Evolutionary conservation across 2,113 vertebrate genomes (phyloP).

Genomic region (Jacana jacana): DNA sequence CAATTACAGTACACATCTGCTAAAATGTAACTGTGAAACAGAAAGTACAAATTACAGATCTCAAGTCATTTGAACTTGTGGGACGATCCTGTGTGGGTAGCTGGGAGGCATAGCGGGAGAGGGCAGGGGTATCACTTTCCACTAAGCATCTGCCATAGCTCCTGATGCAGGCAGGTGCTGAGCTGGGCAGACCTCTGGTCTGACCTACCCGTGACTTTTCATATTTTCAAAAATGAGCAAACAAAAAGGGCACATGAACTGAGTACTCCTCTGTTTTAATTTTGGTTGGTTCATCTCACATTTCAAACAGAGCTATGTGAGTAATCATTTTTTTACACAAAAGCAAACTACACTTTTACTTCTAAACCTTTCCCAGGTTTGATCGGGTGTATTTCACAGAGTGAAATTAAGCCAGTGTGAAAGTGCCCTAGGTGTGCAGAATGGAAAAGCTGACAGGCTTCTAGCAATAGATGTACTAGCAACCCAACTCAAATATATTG

Average conservation of each 20-base stretch:
- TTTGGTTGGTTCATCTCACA: background rate
- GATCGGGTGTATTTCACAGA: background rate
- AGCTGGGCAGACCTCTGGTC: background rate
- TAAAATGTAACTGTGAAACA: background rate
- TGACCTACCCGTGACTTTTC: background rate
- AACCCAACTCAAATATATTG: background rate
- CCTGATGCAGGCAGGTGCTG: background rate
- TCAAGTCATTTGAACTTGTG: background rate
- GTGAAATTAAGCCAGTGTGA: background rate
- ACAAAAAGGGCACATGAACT: background rate
- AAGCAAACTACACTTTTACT: background rate
- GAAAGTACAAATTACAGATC: background rate
- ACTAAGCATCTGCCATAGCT: background rate
- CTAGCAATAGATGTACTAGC: background rate
- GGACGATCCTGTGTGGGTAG: background rate
- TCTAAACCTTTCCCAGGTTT: background rate
- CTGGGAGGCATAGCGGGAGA: background rate
- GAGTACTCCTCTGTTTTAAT: background rate
- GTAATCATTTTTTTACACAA: background rate
- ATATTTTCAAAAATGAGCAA: background rate
- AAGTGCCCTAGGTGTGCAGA: background rate
- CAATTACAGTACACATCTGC: background rate
- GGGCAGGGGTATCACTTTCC: background rate
- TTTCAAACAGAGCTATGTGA: background rate
- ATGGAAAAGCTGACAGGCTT: slow-evolving; percentile 28